Base-by-base conservation (phyloP, 1,140 invertebrate species). In the Eciton burchellii region DNA sequence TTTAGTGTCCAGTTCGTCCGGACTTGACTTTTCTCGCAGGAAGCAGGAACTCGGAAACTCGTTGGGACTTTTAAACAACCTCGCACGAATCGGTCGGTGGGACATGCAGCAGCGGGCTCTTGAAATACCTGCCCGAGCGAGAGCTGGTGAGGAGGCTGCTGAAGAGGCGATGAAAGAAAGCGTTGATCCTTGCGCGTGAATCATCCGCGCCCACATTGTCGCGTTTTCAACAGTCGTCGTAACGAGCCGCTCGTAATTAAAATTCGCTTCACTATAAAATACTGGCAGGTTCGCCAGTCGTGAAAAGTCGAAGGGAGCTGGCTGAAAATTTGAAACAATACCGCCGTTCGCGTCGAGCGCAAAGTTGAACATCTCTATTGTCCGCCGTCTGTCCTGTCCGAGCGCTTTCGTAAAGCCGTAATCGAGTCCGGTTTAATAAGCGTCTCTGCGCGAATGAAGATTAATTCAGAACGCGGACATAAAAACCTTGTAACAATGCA, bases 121-220 rank as follows among this genome's bases (percentile, higher is more conserved):
- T 45, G 3, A 68, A 68, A 45, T n/a, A 29, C 16, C 68, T 57
- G 6, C 70, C 19, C 26, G 14, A n/a, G n/a, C n/a, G n/a, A n/a
- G n/a, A n/a, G 35, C 14, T 35, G 45, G 63, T 65, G 72, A 74
- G 29, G 26, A 2, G 4, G n/a, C n/a, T 43, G 26, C 12, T 49
- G 24, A 56, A 29, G 49, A 41, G n/a, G 26, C 35, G 70, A 79
- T 79, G 56, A 79, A 43, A 29, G 56, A 79, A 43, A 29, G 24
- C 16, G n/a, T 79, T 79, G 45, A 79, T 63, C 74, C 49, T 79
- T 68, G 74, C 35, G 49, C 24, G 35, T 70, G 74, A 56, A 70
- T 70, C 74, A 79, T 57, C 24, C 3, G 21, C 45, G n/a, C 16
- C 24, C n/a, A 79, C 52, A 79, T 68, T 70, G 52, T 79, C 24